These are phyloP conservation scores for Nothocercus nigrocapillus DNA, from an alignment of 2,113 vertebrate species.

Conservation along the genomic window DNA sequence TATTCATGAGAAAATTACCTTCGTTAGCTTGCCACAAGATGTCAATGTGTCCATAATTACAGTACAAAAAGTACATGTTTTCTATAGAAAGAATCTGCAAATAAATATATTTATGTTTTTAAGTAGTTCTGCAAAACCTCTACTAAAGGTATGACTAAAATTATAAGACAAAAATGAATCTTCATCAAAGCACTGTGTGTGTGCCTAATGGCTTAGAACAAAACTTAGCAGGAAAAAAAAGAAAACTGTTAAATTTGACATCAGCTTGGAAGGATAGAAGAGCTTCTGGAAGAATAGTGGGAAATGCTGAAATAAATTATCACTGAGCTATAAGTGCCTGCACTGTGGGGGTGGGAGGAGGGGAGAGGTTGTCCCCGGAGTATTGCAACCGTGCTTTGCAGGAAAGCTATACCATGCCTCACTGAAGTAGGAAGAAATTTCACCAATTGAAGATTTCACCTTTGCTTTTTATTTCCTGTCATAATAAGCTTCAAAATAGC, in stretches of 20 bases:
- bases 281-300: not conserved
- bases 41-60: not conserved
- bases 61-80: not conserved
- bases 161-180: not conserved
- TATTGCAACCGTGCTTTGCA: not conserved
- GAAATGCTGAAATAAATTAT: not conserved
- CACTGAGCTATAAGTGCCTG: not conserved
- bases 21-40: slow-evolving; percentile 12
- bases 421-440: not conserved
- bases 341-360: not conserved
- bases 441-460: not conserved
- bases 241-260: not conserved
- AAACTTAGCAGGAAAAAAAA: not conserved
- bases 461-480: not conserved
- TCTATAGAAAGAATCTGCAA: not conserved
- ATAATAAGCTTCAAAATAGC: not conserved
- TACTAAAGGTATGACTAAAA: not conserved
- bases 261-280: not conserved
- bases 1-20: not conserved
- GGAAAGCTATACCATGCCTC: not conserved
- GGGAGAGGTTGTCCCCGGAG: not conserved
- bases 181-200: not conserved
- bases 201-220: not conserved
- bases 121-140: not conserved
- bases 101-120: not conserved